Evolutionary conservation across 1,140 invertebrate species (phyloP).

Genomic region (Scaptomyza montana): DNA sequence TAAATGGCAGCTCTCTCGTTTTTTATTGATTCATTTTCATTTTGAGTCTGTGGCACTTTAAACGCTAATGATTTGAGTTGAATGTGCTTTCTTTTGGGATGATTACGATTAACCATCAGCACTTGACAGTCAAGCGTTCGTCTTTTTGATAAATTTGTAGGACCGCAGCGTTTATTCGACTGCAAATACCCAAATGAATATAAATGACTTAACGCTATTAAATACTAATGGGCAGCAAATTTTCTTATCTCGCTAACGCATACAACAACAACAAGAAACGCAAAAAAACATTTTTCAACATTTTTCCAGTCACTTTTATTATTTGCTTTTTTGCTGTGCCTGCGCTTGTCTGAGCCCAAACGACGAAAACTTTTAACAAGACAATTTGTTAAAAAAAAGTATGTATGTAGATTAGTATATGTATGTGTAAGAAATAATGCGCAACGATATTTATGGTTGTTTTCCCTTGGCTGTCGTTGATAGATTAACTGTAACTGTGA

Average conservation of each 20-base stretch:
- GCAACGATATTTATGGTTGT: not conserved
- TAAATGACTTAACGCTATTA: slow-evolving; percentile 81
- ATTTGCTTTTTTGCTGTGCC: slow-evolving; percentile 51
- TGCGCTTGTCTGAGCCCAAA: not conserved
- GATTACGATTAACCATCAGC: slow-evolving; percentile 58
- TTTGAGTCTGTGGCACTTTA: slow-evolving; percentile 14
- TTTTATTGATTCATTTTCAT: slow-evolving; percentile 1
- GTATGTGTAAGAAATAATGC: not conserved
- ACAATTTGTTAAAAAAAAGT: slow-evolving; percentile 73
- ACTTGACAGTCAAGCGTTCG: slow-evolving; percentile 43
- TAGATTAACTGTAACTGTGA: slow-evolving; percentile 83
- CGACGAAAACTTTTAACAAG: slow-evolving; percentile 70
- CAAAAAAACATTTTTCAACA: slow-evolving; percentile 57
- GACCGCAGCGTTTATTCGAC: not conserved
- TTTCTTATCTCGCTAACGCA: slow-evolving; percentile 60
- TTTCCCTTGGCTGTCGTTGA: slow-evolving; percentile 54
- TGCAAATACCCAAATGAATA: slow-evolving; percentile 66
- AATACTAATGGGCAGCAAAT: slow-evolving; percentile 83
- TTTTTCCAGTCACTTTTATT: slow-evolving; percentile 65
- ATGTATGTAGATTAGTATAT: slow-evolving; percentile 6
- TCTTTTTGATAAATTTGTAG: not conserved
- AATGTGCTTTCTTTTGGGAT: slow-evolving; percentile 40
- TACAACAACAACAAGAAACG: slow-evolving; percentile 10
- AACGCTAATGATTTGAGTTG: slow-evolving; percentile 42
- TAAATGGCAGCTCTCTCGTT: too few species aligned